Evolutionary conservation across 2,113 vertebrate genomes (phyloP), one percentile per base, ranked within the genome.

Genomic region (Neomonachus schauinslandi): DNA sequence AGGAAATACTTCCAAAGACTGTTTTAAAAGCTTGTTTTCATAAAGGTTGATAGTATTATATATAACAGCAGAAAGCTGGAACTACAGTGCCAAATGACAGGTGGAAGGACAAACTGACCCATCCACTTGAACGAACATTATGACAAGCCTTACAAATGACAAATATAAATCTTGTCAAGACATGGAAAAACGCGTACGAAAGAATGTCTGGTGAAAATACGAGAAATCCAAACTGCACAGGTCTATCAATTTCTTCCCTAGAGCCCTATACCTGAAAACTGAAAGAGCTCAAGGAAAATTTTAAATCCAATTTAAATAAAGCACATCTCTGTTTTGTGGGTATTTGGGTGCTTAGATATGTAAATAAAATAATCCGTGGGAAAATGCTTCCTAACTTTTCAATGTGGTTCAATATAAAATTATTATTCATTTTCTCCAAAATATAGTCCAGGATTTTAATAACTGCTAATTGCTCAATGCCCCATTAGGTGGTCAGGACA

Each of bases 301-400:
- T 67, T 67, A 63, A 76, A 33, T 42, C 57, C 33, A 72, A 33
- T 51, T 49, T 72, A 67, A 69, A 63, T 92, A 57, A 94, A 91
- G 28, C 12, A n/a, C 49, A 28, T 71, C 65, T 42, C 36, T 46
- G 42, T 80, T 92, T 24, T 33, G 5, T 55, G 61, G 22, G 22
- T 59, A 81, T 59, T 49, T 80, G 12, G 61, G 31, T 69, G n/a
- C 31, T 85, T 59, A n/a, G n/a, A 21, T 42, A 55, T 49, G 15
- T 7, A 71, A 89, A 51, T 69, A 51, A 94, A 87, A 90, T 53
- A 65, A 76, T 55, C 8, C 18, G 36, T 55, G 51, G 49, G 81
- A 77, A 89, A 96, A 83, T 87, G 39, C 33, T 89, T 94, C 86
- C 49, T 85, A 57, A 91, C 14, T 87, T 94, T 59, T 53, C 72